phyloP scores from a whole-genome alignment of 2,888 invertebrate species.

The Steinernema hermaphroditum region DNA sequence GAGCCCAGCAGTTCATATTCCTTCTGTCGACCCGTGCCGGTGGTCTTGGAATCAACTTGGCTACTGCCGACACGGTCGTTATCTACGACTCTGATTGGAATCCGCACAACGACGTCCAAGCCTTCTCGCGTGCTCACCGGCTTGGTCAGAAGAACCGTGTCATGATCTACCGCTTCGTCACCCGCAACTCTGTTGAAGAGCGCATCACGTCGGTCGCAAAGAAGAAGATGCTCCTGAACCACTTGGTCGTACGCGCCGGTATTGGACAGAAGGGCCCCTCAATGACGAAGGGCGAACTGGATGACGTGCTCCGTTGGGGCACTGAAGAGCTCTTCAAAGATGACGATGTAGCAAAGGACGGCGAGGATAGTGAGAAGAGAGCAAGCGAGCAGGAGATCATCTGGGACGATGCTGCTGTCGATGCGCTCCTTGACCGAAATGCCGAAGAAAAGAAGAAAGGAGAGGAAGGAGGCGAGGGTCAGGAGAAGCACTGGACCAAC shows the following conservation, averaged over 20 bases:
- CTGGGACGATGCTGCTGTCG: constrained; percentile 86
- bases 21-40: constrained; percentile 93
- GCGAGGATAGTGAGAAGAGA: constrained; percentile 83
- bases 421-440: constrained; percentile 79
- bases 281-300: constrained; percentile 97
- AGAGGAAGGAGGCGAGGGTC: constrained; percentile 46
- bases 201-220: constrained; percentile 94
- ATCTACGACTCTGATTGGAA: constrained; percentile 99
- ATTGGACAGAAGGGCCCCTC: constrained; percentile 78
- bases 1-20: constrained; percentile 90
- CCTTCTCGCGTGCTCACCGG: constrained; percentile 94
- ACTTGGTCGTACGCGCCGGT: constrained; percentile 91
- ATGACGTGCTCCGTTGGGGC: constrained; percentile 96
- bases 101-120: constrained; percentile 91
- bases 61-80: constrained; percentile 97
- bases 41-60: constrained; percentile 95
- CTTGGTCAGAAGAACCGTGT: constrained; percentile 98
- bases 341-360: no score
- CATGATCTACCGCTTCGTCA: constrained; percentile 99
- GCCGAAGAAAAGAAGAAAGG: constrained; percentile 67
- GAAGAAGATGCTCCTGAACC: constrained; percentile 99
- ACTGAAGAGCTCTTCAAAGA: constrained; percentile 99
- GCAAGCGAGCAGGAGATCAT: constrained; percentile 78
- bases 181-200: constrained; percentile 96
- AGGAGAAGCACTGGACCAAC: constrained; percentile 86